Evolutionary conservation across 2,888 invertebrate genomes (phyloP).

Genomic region (Sesia bembeciformis): DNA sequence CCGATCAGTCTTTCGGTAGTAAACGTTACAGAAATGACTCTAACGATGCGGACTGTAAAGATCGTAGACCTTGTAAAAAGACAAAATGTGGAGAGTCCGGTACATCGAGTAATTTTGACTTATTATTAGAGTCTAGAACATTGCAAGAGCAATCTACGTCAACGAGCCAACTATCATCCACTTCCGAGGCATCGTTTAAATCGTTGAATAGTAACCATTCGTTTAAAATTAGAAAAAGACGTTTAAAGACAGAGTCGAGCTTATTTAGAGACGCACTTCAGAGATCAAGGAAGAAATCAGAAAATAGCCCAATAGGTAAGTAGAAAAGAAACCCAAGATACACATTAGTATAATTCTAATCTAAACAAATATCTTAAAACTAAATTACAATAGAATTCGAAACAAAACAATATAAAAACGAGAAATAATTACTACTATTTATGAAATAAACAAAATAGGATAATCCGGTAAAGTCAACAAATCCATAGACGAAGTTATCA

Average conservation of each 20-base stretch:
- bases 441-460: no score
- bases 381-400: no score
- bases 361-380: no score
- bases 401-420: no score
- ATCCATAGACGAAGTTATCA: no score
- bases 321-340: neutral
- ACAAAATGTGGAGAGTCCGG: slow-evolving; percentile 40
- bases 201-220: slow-evolving; percentile 52
- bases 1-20: slow-evolving; percentile 26
- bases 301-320: slow-evolving; percentile 36
- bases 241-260: slow-evolving; percentile 47
- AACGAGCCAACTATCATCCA: slow-evolving; percentile 35
- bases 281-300: slow-evolving; percentile 37
- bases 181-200: slow-evolving; percentile 55
- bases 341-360: neutral
- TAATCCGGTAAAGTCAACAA: no score
- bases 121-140: slow-evolving; percentile 23
- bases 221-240: slow-evolving; percentile 49
- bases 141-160: slow-evolving; percentile 19
- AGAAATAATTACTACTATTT: no score
- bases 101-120: slow-evolving; percentile 38
- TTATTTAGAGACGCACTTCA: slow-evolving; percentile 47
- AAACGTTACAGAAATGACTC: slow-evolving; percentile 46
- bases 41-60: slow-evolving; percentile 29
- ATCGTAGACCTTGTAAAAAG: slow-evolving; percentile 43